These are phyloP conservation scores for Trialeurodes vaporariorum DNA, from an alignment of 1,140 invertebrate species.

Conservation along the genomic window DNA sequence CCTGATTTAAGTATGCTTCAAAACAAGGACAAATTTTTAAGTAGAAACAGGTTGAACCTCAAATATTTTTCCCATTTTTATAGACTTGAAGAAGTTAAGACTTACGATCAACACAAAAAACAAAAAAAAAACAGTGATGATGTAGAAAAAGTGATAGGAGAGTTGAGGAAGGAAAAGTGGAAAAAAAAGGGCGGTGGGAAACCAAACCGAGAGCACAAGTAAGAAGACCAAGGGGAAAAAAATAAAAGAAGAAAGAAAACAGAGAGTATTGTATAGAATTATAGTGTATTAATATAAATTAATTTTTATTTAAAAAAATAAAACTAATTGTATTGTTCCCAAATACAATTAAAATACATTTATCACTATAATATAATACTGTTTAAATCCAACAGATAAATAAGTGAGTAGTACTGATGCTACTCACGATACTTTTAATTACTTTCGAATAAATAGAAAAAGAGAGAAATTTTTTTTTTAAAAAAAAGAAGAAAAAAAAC, in stretches of 20 bases:
- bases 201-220: not conserved
- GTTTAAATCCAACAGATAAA: not conserved
- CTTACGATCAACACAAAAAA: not conserved
- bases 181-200: too few relatives aligned
- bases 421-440: not conserved
- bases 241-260: conserved; percentile 1
- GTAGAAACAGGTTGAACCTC: too few relatives aligned
- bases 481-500: not conserved
- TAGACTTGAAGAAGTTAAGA: too few relatives aligned
- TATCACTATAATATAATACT: not conserved
- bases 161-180: not conserved
- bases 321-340: not conserved
- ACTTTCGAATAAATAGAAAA: not conserved
- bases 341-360: not conserved
- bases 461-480: not conserved
- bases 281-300: conserved; percentile 1
- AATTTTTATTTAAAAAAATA: not conserved
- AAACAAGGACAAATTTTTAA: too few relatives aligned
- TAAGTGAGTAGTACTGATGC: not conserved
- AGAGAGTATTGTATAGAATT: not conserved
- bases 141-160: not conserved
- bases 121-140: not conserved
- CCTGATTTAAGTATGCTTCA: too few relatives aligned
- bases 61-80: too few relatives aligned
- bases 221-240: not conserved